Percentiles rank a stretch among this genome's conserved stretches.
Conservation (phyloP, 1,140 invertebrate species). For the Globodera rostochiensis region DNA sequence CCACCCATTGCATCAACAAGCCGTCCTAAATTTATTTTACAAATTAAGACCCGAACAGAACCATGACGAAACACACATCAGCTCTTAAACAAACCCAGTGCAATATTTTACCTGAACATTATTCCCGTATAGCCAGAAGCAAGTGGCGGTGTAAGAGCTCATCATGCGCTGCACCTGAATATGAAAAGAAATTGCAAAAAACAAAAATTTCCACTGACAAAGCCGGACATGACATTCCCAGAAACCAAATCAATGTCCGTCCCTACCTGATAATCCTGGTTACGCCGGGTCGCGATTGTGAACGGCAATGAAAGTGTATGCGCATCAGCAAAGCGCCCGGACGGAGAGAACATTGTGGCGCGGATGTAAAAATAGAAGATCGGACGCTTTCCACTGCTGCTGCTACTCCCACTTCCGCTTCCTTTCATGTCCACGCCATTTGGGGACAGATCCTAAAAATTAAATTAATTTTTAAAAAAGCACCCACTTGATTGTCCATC, state of each 20-base stretch:
- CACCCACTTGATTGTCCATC: not conserved
- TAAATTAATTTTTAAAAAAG: slow-evolving; percentile 9
- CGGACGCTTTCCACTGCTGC: slow-evolving; percentile 60
- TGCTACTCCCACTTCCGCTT: not conserved
- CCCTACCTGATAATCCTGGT: slow-evolving; percentile 17
- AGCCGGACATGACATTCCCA: not conserved
- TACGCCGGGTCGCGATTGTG: slow-evolving; percentile 59
- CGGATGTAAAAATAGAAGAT: slow-evolving; percentile 65
- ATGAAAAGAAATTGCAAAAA: not conserved
- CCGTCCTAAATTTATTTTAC: slow-evolving; percentile 48
- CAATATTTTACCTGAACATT: slow-evolving; percentile 29
- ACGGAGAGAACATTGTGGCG: slow-evolving; percentile 65
- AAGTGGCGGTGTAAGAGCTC: slow-evolving; percentile 65
- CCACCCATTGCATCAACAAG: slow-evolving; percentile 59
- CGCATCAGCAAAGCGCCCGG: slow-evolving; percentile 61
- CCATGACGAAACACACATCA: too few relatives aligned
- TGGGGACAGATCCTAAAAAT: slow-evolving; percentile 58
- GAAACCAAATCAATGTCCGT: not conserved
- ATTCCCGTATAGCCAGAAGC: slow-evolving; percentile 65
- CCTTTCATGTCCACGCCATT: slow-evolving; percentile 52
- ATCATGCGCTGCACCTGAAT: slow-evolving; percentile 65
- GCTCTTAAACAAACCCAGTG: too few relatives aligned
- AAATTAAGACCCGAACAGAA: too few relatives aligned
- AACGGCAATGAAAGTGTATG: slow-evolving; percentile 65
- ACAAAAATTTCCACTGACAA: not conserved